Base-by-base conservation (phyloP, 2,113 vertebrate species). In the Aptenodytes forsteri region DNA sequence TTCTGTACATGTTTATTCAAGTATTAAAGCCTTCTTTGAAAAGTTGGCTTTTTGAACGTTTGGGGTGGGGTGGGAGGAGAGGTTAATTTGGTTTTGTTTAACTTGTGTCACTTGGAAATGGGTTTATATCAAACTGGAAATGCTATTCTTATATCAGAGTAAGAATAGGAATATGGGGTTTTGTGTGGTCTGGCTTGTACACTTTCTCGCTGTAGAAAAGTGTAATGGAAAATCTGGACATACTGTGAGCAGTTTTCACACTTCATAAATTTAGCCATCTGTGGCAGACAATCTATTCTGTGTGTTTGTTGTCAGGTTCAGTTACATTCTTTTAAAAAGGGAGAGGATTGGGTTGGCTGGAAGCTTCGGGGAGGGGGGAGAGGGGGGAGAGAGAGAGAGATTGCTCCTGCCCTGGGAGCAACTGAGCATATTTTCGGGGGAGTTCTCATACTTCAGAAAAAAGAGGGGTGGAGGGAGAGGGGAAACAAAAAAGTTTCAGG, bases 221-320 rank as follows among this genome's bases (percentile, higher is more conserved):
- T 55, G 73, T 52, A 84, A 87, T 84, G 30, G 72, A 93, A 96
- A 94, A 91, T 96, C 97, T 85, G 93, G 91, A 87, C 96, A 87
- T 84, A 89, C 91, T 94, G 90, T 95, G 93, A 93, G 87, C 78
- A 47, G 59, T 91, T 97, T 96, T 96, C 94, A 91, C 94, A 96
- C 93, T 84, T 92, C 19, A 3, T 78, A 75, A 87, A 65, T 94
- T 92, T 64, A 81, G 55, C 96, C 94, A 94, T 97, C 96, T 97
- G 94, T 84, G 81, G 73, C 87, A 96, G 93, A 94, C 21, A 38
- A 89, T 87, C 95, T 91, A 16, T 71, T 87, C 80, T 58, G 73
- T 81, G 75, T 95, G 72, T 81, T 91, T 89, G 46, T 83, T 95
- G 46, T 87, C 72, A 91, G 59, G 87, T 96, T 97, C 80, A 70